phyloP scores from a whole-genome alignment of 2,113 vertebrate genomes.

The Athene noctua region DNA sequence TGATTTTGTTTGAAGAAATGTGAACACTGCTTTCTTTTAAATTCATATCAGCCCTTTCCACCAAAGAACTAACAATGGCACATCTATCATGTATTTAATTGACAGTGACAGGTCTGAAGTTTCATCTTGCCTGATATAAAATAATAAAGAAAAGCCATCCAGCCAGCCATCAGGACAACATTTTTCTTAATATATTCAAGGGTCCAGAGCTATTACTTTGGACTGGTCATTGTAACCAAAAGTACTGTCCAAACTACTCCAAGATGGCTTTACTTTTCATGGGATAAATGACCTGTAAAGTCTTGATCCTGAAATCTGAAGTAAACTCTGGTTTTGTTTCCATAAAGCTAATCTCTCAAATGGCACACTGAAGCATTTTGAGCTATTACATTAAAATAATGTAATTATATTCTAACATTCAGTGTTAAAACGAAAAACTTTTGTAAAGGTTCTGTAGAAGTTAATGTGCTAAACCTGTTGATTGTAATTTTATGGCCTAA shows the following conservation, averaged over 20 bases:
- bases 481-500: not conserved
- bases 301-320: not conserved
- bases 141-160: not conserved
- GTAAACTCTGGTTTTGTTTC: not conserved
- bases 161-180: not conserved
- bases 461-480: not conserved
- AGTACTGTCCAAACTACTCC: not conserved
- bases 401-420: not conserved
- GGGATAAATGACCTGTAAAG: not conserved
- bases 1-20: not conserved
- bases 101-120: not conserved
- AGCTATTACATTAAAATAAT: not conserved
- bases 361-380: not conserved
- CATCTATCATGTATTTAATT: not conserved
- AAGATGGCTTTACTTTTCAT: not conserved
- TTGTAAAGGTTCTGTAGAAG: not conserved
- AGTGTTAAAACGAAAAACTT: not conserved
- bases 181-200: not conserved
- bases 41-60: not conserved
- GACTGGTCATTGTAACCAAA: not conserved
- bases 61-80: not conserved
- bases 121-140: not conserved
- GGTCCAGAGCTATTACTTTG: not conserved
- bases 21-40: not conserved
- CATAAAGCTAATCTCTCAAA: not conserved